A percentile compares a stretch with the other conserved stretches of the same genome.
These are phyloP conservation scores for Harlomillsia oculata DNA, from an alignment of 1,140 invertebrate genomes.

Conservation along the genomic window DNA sequence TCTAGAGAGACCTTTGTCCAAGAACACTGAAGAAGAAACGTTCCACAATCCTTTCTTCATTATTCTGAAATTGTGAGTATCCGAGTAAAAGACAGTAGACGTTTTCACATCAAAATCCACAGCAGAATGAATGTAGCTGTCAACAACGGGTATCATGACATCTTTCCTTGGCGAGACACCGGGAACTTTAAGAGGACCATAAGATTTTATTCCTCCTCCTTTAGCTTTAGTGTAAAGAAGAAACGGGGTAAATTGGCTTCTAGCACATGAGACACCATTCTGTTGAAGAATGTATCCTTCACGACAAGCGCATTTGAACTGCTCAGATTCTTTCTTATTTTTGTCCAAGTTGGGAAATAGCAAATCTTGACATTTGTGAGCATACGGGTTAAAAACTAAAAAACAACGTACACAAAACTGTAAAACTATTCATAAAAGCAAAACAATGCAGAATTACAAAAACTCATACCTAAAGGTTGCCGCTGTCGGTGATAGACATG, in stretches of 20 bases:
- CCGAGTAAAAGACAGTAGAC: constrained; percentile 59
- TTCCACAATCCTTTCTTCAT: constrained; percentile 42
- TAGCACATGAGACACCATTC: background rate
- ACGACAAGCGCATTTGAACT: constrained; percentile 16
- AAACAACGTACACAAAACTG: constrained; percentile 2
- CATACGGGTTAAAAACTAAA: no score
- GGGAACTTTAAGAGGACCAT: no score
- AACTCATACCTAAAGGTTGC: constrained; percentile 54
- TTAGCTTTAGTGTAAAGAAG: constrained; percentile 52
- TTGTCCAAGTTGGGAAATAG: constrained; percentile 20
- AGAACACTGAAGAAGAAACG: constrained; percentile 39
- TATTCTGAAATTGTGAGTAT: constrained; percentile 39
- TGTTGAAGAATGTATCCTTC: constrained; percentile 11
- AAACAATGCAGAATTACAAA: background rate
- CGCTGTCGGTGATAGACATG: constrained; percentile 61
- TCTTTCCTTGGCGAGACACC: constrained; percentile 45
- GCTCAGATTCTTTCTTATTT: background rate
- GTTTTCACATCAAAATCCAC: constrained; percentile 59
- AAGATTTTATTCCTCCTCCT: constrained; percentile 55
- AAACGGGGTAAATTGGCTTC: constrained; percentile 47
- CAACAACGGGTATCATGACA: constrained; percentile 56
- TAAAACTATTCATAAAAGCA: constrained; percentile 12
- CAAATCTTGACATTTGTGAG: constrained; percentile 14
- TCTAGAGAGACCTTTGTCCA: constrained; percentile 45
- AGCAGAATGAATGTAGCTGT: constrained; percentile 51